Base-by-base conservation (phyloP, 2,113 vertebrate species). In the Mormyrus lacerda region DNA sequence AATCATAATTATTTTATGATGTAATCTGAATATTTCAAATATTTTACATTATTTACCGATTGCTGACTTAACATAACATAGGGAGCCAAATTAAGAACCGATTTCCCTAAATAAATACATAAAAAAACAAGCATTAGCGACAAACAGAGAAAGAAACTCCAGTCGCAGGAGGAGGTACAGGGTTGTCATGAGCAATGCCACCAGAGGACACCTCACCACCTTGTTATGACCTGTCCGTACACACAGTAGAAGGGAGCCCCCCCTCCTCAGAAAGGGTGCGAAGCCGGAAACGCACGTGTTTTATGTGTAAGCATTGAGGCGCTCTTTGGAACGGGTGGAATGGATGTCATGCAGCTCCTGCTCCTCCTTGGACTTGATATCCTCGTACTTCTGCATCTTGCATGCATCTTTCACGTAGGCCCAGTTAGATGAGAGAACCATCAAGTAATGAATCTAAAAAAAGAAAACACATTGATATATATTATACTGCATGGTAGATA, bases 271-370 rank as follows among this genome's bases (percentile, higher is more conserved):
- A 93, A 93, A 91, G 92, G 91, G 93, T 91, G 92, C 91, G 84
- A 93, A 92, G 94, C 10, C 5, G 91, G 90, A 90, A 90, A 92
- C 42, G 88, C 91, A 90, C 92, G 87, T 90, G 87, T 92, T 94
- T 97, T 99, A 99, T 98, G 98, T 99, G 95, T 99, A 99, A 35
- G 98, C 98, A 2, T 99, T 99, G 92, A 99, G 98, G 82, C 98
- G 95, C 96, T 99, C 98, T 97, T 99, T 99, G 94, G 98, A 99
- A 95, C 98, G 98, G 87, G 98, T 99, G 55, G 98, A 99, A 93
- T 99, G 98, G 94, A 99, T 99, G 93, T 99, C 98, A 0, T 99
- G 98, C 82, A 99, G 97, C 94, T 99, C 98, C 93, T 99, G 98
- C 87, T 99, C 98, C 93, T 99, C 98, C 97, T 99, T 99, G 8